These are phyloP conservation scores for Dicycla oo DNA, from an alignment of 2,888 invertebrate genomes.

Conservation along the genomic window DNA sequence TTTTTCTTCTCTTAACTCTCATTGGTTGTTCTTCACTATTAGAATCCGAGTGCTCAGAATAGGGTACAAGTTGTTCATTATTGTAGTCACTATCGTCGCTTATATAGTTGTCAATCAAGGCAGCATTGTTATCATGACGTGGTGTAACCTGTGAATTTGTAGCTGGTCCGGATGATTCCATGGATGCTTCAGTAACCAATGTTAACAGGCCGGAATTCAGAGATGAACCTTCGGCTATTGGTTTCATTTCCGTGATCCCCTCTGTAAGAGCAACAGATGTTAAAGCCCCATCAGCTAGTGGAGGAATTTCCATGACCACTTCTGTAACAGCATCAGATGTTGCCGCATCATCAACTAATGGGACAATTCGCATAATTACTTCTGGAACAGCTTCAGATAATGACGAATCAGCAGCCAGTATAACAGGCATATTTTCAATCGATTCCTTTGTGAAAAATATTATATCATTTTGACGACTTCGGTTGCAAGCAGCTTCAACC, in stretches of 20 bases:
- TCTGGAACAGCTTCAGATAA: constrained; percentile 22
- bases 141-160: constrained; percentile 38
- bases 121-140: constrained; percentile 39
- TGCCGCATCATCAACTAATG: constrained; percentile 1
- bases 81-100: constrained; percentile 41
- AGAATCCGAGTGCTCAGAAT: constrained; percentile 45
- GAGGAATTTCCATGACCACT: constrained; percentile 9
- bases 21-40: constrained; percentile 31
- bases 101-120: constrained; percentile 43
- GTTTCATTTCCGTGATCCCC: constrained; percentile 32
- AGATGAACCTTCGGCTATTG: constrained; percentile 37
- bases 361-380: constrained; percentile 4
- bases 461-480: constrained; percentile 31
- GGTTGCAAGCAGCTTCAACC: constrained; percentile 37
- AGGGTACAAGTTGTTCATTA: constrained; percentile 47
- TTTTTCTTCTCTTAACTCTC: constrained; percentile 44
- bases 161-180: constrained; percentile 40
- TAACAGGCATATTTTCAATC: constrained; percentile 39
- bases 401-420: constrained; percentile 39
- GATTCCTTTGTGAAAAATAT: constrained; percentile 43
- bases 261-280: constrained; percentile 33
- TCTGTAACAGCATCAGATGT: constrained; percentile 15
- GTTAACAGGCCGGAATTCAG: constrained; percentile 39
- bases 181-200: constrained; percentile 38
- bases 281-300: constrained; percentile 27